Evolutionary conservation across 2,797 vertebrate genomes (phyloP).

Genomic region (Siniperca scherzeri): DNA sequence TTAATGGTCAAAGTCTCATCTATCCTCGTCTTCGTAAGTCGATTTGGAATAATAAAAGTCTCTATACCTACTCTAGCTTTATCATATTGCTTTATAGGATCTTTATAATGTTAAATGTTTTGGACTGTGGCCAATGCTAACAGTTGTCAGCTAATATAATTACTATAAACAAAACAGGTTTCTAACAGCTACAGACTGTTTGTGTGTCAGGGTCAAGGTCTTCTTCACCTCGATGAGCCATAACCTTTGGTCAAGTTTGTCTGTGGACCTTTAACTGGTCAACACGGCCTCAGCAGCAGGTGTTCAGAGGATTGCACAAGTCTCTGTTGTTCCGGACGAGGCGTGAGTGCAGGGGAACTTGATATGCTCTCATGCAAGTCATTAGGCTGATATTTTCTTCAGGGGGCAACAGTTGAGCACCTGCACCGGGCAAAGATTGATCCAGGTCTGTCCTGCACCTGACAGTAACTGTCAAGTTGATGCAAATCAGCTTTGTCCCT

Average conservation of each 20-base stretch:
- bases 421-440: slow-evolving; percentile 40
- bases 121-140: neutral
- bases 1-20: slow-evolving; percentile 65
- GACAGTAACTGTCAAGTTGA: slow-evolving; percentile 30
- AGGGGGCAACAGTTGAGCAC: slow-evolving; percentile 23
- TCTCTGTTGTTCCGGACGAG: neutral
- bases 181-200: neutral
- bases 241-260: slow-evolving; percentile 54
- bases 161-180: slow-evolving; percentile 36
- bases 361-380: neutral
- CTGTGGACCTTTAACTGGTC: slow-evolving; percentile 43
- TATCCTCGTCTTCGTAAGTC: neutral
- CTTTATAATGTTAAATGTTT: neutral
- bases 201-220: slow-evolving; percentile 34
- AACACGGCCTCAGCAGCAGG: slow-evolving; percentile 9
- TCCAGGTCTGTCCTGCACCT: slow-evolving; percentile 22
- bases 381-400: slow-evolving; percentile 23
- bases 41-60: neutral
- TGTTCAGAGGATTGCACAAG: slow-evolving; percentile 50
- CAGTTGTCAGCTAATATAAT: slow-evolving; percentile 6
- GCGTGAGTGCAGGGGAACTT: slow-evolving; percentile 3
- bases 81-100: neutral
- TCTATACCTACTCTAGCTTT: neutral
- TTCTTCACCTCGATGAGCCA: slow-evolving; percentile 31
- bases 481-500: slow-evolving; percentile 31